Evolutionary conservation across 2,797 vertebrate species (phyloP), one percentile per base, ranked within the genome.

Genomic region (Acanthurus tractus): DNA sequence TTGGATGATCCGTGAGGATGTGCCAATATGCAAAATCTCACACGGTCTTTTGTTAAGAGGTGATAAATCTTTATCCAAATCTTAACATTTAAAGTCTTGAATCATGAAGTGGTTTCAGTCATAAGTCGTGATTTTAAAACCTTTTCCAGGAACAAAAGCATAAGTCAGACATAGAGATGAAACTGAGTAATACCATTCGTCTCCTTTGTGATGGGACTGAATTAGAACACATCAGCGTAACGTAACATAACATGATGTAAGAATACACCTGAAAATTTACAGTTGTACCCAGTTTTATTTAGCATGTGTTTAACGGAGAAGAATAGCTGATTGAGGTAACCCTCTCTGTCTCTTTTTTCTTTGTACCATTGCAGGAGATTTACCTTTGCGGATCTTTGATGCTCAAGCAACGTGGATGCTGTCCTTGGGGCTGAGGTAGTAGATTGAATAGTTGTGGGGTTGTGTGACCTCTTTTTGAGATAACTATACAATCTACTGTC

Each of bases 401-500:
- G 84, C 49, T 36, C 81, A 83, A 81, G 78, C 86, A 81, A 57
- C 83, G 57, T 74, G 83, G 78, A 93, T 96, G 95, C 96, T 97
- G 96, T 96, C 95, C 96, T 97, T 96, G 96, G 96, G 96, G 96
- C 96, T 97, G 96, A 97, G 96, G 96, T 97, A 97, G 96, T 97
- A 97, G 96, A 97, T 96, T 97, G 96, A 97, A 97, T 97, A 97
- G 96, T 97, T 97, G 96, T 97, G 96, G 96, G 95, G 94, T 95
- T 88, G 73, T 84, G 11, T 53, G 75, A 93, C 92, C 96, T 96
- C 96, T 95, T 95, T 95, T 88, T 96, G 94, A 95, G 94, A 95
- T 96, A 97, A 97, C 96, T 97, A 97, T 97, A 95, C 96, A 97
- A 96, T 97, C 96, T 97, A 97, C 96, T 97, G 96, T 97, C 96